Percentiles rank a stretch among this genome's conserved stretches.
These are phyloP conservation scores for Casuarius casuarius DNA, from an alignment of 2,113 vertebrate genomes.

Conservation along the genomic window DNA sequence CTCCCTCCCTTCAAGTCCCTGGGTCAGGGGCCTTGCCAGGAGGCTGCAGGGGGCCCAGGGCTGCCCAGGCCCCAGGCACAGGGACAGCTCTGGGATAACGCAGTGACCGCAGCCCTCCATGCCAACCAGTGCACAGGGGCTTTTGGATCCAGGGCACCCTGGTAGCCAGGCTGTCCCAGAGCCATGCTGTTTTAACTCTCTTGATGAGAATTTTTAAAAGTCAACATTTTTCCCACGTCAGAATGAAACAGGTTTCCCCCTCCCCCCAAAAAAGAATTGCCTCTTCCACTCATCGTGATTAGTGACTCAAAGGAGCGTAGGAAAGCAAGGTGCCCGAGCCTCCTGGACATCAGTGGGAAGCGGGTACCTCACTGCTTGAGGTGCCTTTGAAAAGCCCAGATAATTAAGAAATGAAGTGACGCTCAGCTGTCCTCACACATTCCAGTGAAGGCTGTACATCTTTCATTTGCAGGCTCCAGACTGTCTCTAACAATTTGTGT, in stretches of 20 bases:
- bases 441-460: background rate
- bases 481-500: background rate
- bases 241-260: background rate
- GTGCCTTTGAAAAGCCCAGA: background rate
- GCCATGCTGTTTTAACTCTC: background rate
- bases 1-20: background rate
- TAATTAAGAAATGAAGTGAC: background rate
- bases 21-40: background rate
- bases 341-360: background rate
- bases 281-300: accelerated
- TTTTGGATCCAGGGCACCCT: background rate
- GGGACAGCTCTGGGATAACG: background rate
- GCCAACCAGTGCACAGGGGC: background rate
- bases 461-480: constrained; percentile 46
- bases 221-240: background rate
- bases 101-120: background rate
- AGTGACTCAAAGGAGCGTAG: background rate
- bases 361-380: background rate
- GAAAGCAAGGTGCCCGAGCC: accelerated
- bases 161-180: background rate
- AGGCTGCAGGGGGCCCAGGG: background rate
- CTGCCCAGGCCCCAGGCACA: background rate
- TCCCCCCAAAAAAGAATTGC: accelerated
- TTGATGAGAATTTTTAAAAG: background rate
- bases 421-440: background rate